Conservation (phyloP, 1,140 invertebrate species). For the Dreissena polymorpha region DNA sequence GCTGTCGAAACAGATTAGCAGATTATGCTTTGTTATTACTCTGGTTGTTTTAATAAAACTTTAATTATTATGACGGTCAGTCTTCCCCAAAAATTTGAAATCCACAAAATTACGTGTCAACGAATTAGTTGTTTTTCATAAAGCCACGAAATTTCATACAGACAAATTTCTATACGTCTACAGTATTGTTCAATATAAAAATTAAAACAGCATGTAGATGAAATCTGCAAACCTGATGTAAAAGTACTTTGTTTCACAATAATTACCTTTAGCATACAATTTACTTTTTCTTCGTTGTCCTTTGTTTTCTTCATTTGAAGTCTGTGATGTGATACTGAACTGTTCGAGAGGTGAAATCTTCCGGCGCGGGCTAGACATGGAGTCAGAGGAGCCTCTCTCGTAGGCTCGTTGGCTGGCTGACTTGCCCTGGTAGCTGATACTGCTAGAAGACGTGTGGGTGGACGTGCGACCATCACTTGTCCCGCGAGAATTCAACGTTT, state of each 20-base stretch:
- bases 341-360: constrained; percentile 42
- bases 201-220: no score
- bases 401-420: constrained; percentile 38
- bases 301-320: constrained; percentile 36
- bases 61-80: no score
- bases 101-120: no score
- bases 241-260: neutral
- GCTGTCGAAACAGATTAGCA: no score
- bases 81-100: no score
- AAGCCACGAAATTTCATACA: no score
- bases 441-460: constrained; percentile 45
- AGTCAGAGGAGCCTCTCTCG: constrained; percentile 40
- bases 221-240: no score
- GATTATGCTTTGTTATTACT: no score
- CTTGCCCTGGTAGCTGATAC: constrained; percentile 41
- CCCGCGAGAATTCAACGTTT: constrained; percentile 48
- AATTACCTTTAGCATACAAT: constrained; percentile 44
- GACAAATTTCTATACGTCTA: no score
- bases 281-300: constrained; percentile 14
- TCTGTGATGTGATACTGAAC: constrained; percentile 48
- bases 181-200: no score
- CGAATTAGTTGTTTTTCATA: no score
- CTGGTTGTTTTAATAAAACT: no score
- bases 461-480: constrained; percentile 47
- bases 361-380: neutral